Percentiles rank a stretch among this genome's conserved stretches.
Evolutionary conservation across 2,888 invertebrate species (phyloP).

Genomic region (Drosophila engyochracea): DNA sequence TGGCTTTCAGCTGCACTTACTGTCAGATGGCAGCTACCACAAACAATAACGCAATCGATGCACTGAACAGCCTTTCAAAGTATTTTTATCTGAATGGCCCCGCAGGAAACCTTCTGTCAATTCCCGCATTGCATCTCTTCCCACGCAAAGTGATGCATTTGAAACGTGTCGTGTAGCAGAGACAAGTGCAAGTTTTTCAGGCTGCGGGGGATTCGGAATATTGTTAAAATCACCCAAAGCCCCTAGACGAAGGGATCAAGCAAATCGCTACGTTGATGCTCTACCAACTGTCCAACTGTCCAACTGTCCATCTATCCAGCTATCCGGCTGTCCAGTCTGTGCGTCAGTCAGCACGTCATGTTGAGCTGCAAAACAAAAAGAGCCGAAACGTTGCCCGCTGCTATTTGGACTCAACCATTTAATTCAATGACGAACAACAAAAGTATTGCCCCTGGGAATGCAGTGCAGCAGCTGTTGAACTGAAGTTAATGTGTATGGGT

Average conservation of each 20-base stretch:
- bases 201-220: conserved; percentile 18
- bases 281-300: conserved; percentile 9
- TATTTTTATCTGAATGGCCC: conserved; percentile 24
- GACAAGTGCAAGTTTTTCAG: conserved; percentile 45
- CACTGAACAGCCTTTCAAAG: conserved; percentile 28
- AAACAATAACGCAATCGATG: conserved; percentile 55
- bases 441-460: conserved; percentile 66
- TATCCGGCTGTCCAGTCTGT: conserved; percentile 3
- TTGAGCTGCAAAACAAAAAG: conserved; percentile 42
- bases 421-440: conserved; percentile 79
- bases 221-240: conserved; percentile 52
- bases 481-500: conserved; percentile 39
- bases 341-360: conserved; percentile 29
- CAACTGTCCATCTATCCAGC: conserved; percentile 20
- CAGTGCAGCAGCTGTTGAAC: conserved; percentile 42
- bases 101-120: conserved; percentile 2
- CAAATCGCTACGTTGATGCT: conserved; percentile 19
- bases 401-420: conserved; percentile 68
- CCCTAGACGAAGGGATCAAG: conserved; percentile 24
- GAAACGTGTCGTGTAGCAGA: conserved; percentile 28
- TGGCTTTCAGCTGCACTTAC: conserved; percentile 28
- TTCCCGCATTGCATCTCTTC: neutral
- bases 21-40: conserved; percentile 35
- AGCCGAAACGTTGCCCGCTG: conserved; percentile 11
- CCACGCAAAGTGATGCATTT: conserved; percentile 14